phyloP scores from a whole-genome alignment of 2,113 vertebrate species.

The Alligator sinensis region DNA sequence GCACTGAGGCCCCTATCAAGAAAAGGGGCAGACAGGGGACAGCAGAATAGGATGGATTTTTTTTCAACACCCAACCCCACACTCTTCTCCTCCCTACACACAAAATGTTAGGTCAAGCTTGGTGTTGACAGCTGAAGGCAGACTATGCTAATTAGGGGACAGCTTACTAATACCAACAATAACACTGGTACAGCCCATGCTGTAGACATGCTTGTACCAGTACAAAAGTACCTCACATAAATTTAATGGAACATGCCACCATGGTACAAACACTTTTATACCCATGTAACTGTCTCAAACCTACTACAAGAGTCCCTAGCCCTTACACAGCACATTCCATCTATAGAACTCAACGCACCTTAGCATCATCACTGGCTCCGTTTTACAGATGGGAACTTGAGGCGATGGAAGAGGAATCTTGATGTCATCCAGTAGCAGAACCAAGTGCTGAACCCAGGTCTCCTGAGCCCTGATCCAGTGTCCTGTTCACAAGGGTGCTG shows the following conservation, averaged over 20 bases:
- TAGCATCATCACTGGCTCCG: too few species aligned
- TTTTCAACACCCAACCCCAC: not conserved
- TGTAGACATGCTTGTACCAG: not conserved
- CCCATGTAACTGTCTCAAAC: not conserved
- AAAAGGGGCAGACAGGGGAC: not conserved
- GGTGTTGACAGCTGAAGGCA: not conserved
- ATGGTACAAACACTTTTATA: not conserved
- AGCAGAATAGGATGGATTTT: not conserved
- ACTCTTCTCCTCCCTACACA: too few species aligned
- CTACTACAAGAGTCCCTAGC: rapidly evolving
- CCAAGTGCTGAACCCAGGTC: too few species aligned
- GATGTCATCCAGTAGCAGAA: too few species aligned
- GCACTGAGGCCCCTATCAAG: not conserved
- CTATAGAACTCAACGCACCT: too few species aligned
- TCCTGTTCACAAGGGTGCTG: too few species aligned
- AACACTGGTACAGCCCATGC: not conserved
- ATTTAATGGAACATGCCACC: not conserved
- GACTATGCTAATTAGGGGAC: too few species aligned
- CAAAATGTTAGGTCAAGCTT: not conserved
- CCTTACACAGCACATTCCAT: not conserved
- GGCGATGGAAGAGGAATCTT: too few species aligned
- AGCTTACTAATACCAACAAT: not conserved
- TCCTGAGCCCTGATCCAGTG: too few species aligned
- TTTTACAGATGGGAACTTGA: too few species aligned
- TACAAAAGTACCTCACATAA: not conserved